Evolutionary conservation across 2,113 vertebrate species (phyloP).

Genomic region (Willisornis vidua): DNA sequence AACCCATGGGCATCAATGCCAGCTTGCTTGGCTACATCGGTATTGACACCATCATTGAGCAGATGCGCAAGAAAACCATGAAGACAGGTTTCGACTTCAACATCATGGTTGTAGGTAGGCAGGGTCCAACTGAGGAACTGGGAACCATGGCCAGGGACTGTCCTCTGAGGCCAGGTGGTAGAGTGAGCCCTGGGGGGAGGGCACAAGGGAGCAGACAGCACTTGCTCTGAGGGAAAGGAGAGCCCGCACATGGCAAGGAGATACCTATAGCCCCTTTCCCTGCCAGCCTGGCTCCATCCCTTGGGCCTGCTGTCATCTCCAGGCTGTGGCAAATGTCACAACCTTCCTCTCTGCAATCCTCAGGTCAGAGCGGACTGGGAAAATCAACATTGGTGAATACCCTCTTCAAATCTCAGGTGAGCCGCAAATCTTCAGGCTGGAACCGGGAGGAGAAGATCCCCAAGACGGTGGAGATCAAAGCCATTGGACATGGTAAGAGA

Average conservation of each 20-base stretch:
- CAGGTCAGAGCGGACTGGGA: conserved; percentile 93
- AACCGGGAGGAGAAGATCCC: conserved; percentile 94
- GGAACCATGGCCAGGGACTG: neutral
- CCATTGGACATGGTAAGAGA: conserved; percentile 90
- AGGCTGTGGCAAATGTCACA: neutral
- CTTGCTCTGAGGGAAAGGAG: neutral
- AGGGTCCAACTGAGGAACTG: neutral
- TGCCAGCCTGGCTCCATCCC: neutral
- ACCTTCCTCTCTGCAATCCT: neutral
- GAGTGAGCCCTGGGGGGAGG: fast-evolving
- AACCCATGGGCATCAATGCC: conserved; percentile 86
- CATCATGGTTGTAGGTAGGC: conserved; percentile 95
- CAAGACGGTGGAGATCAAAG: conserved; percentile 95
- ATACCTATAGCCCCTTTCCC: neutral
- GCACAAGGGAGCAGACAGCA: neutral
- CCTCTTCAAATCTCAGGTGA: conserved; percentile 96
- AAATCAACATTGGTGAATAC: conserved; percentile 95
- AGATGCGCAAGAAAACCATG: conserved; percentile 99
- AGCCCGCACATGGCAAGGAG: neutral
- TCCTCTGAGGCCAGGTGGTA: neutral
- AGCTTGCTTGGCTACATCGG: conserved; percentile 92
- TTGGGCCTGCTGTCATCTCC: neutral
- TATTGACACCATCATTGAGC: conserved; percentile 96
- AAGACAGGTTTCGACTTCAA: conserved; percentile 99
- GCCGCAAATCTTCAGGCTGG: conserved; percentile 90